Evolutionary conservation across 2,797 vertebrate species (phyloP), one percentile per base, ranked within the genome.

Genomic region (Pachyuromys duprasi): DNA sequence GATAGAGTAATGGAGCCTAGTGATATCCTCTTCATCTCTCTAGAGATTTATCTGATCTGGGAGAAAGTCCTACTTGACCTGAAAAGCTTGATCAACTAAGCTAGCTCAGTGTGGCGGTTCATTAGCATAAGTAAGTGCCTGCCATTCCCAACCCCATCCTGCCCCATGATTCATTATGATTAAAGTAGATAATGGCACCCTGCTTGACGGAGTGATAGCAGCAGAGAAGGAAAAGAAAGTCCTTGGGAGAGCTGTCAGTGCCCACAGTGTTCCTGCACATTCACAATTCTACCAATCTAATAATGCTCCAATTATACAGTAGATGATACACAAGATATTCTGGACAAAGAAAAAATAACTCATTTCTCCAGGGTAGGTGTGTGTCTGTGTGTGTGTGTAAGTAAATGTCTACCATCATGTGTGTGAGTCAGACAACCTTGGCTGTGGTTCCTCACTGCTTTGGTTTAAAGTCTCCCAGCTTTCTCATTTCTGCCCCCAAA

Each of bases 71-170:
- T 88, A 53, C 81, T 65, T 94, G 91, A 97, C 89, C 24, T 90
- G 33, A 15, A 86, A 94, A 93, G 0, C 26, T 90, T 92, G 89
- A 92, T 63, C 39, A 96, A 84, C 88, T 96, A 45, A 65, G 86
- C 79, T 33, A 60, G 39, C 63, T 74, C 20, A 74, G n/a, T 60
- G 42, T 4, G 15, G 55, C 2, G 86, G n/a, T 74, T 91, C 15
- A 95, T 95, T 95, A 97, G 89, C 83, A 92, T 93, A 95, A 78
- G 91, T 95, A 90, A 95, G 92, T 90, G 89, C 60, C 49, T 84
- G 76, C 78, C 89, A 78, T 93, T 96, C 94, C 93, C 42, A 94
- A 91, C 28, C 62, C 69, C 0, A 45, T 33, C 36, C 69, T 2
- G 4, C 39, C 45, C 39, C 87, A 2, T 7, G 55, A 81, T 57